phyloP scores from a whole-genome alignment of 2,888 invertebrate species.

The Athetis lepigone region DNA sequence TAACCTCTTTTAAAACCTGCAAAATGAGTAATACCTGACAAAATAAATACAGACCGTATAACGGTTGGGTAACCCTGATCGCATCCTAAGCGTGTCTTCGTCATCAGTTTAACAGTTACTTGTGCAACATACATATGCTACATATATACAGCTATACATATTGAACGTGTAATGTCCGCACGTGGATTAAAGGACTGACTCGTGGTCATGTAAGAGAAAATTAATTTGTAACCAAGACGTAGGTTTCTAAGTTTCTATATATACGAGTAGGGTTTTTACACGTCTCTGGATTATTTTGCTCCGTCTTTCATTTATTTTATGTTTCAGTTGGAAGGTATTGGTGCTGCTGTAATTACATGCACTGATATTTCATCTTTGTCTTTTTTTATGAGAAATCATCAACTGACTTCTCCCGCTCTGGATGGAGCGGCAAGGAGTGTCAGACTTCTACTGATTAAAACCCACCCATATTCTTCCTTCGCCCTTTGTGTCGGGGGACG shows the following conservation, averaged over 20 bases:
- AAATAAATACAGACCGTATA: slow-evolving; percentile 36
- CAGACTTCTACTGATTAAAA: too few species aligned
- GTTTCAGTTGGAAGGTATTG: too few species aligned
- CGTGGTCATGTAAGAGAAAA: slow-evolving; percentile 39
- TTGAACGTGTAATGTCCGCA: slow-evolving; percentile 34
- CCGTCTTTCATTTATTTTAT: too few species aligned
- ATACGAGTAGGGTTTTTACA: too few species aligned
- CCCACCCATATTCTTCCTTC: too few species aligned
- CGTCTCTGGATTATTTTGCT: too few species aligned
- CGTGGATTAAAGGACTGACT: slow-evolving; percentile 47
- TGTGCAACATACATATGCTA: slow-evolving; percentile 23
- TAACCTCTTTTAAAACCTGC: slow-evolving; percentile 1
- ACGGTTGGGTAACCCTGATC: slow-evolving; percentile 56
- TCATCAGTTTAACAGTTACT: slow-evolving; percentile 49
- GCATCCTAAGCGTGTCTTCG: slow-evolving; percentile 38
- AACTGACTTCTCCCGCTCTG: too few species aligned
- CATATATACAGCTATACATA: slow-evolving; percentile 11
- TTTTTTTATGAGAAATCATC: too few species aligned
- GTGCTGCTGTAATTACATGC: too few species aligned
- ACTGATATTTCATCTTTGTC: too few species aligned
- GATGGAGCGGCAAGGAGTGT: too few species aligned
- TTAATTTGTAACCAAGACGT: slow-evolving; percentile 37
- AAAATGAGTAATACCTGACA: slow-evolving; percentile 47
- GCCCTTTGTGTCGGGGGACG: too few species aligned
- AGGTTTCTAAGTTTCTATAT: background rate